These are phyloP conservation scores for Psylliodes chrysocephalus DNA, from an alignment of 2,888 invertebrate genomes.

Conservation along the genomic window DNA sequence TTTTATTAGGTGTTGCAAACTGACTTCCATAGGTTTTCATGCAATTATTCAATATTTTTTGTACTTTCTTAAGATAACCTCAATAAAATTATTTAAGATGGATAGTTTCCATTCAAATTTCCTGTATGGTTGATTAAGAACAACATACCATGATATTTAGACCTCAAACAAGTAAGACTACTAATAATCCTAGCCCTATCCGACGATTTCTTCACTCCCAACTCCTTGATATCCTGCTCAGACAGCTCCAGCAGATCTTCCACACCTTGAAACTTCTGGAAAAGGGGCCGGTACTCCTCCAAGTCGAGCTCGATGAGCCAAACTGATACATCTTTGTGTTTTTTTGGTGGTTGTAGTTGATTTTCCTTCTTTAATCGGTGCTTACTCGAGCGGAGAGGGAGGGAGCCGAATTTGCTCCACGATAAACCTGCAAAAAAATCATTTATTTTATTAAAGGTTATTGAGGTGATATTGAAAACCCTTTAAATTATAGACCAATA, in stretches of 20 bases:
- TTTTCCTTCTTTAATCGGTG: slow-evolving; percentile 47
- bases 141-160: slow-evolving; percentile 69
- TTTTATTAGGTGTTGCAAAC: too few relatives aligned
- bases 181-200: slow-evolving; percentile 74
- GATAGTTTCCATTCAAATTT: too few relatives aligned
- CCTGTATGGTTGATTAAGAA: too few relatives aligned
- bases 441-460: too few relatives aligned
- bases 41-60: too few relatives aligned
- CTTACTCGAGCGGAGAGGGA: slow-evolving; percentile 57
- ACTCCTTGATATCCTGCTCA: slow-evolving; percentile 70
- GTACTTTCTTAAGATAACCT: too few relatives aligned
- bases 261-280: slow-evolving; percentile 67
- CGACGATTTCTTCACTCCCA: slow-evolving; percentile 72
- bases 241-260: slow-evolving; percentile 69
- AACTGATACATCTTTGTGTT: slow-evolving; percentile 67
- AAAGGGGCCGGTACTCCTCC: slow-evolving; percentile 67
- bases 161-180: slow-evolving; percentile 71
- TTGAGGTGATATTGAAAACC: too few relatives aligned
- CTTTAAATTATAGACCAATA: too few relatives aligned
- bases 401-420: slow-evolving; percentile 59
- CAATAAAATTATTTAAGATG: too few relatives aligned
- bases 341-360: slow-evolving; percentile 56
- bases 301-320: slow-evolving; percentile 73
- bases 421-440: slow-evolving; percentile 55
- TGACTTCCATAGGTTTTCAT: too few relatives aligned